These are phyloP conservation scores for Ictalurus punctatus DNA, from an alignment of 2,113 vertebrate species.

Conservation along the genomic window DNA sequence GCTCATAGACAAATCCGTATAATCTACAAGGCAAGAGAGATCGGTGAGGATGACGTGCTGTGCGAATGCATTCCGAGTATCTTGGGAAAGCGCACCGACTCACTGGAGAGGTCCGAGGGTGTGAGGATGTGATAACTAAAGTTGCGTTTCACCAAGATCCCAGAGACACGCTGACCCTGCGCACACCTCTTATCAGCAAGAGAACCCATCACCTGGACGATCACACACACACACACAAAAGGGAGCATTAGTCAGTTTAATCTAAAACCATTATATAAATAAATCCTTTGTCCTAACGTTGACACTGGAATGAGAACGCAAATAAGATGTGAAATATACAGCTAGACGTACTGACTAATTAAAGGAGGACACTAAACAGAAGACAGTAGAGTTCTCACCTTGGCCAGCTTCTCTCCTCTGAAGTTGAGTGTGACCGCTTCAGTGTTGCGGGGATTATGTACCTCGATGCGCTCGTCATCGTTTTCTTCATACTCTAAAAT, in stretches of 20 bases:
- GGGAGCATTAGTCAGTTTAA: background rate
- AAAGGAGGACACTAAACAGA: background rate
- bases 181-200: constrained; percentile 91
- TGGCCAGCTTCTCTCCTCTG: constrained; percentile 96
- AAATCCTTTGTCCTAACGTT: background rate
- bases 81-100: constrained; percentile 56
- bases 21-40: constrained; percentile 72
- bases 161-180: constrained; percentile 92
- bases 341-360: background rate
- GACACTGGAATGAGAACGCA: background rate
- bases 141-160: constrained; percentile 95
- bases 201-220: constrained; percentile 88
- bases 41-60: background rate
- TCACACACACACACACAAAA: background rate
- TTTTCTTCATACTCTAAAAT: constrained; percentile 98
- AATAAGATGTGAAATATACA: background rate
- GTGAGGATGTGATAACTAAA: constrained; percentile 98
- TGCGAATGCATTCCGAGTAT: background rate
- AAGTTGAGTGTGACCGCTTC: constrained; percentile 96
- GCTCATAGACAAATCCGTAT: constrained; percentile 92
- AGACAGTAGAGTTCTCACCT: constrained; percentile 71
- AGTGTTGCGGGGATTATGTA: constrained; percentile 95
- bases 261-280: background rate
- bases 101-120: constrained; percentile 91
- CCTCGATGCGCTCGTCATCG: constrained; percentile 93